Evolutionary conservation across 1,140 invertebrate species (phyloP).

Genomic region (Zophobas morio): DNA sequence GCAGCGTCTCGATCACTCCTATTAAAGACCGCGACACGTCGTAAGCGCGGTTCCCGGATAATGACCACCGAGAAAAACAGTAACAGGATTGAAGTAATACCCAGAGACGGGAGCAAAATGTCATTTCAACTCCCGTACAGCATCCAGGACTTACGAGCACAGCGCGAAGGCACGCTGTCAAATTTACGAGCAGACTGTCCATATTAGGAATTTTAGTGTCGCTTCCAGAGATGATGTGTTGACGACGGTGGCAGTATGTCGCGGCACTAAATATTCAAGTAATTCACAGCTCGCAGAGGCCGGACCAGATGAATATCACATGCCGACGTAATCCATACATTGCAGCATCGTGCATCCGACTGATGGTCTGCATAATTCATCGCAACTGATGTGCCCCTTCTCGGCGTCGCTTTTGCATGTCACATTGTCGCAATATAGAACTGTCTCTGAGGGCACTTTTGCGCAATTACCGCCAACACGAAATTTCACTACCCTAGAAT

Average conservation of each 20-base stretch:
- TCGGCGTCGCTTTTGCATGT: conserved; percentile 11
- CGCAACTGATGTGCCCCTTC: conserved; percentile 18
- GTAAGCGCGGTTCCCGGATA: no score
- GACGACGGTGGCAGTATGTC: conserved; percentile 30
- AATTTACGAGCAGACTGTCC: conserved; percentile 3
- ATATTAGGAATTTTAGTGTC: conserved; percentile 30
- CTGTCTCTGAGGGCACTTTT: background rate
- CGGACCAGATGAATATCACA: conserved; percentile 40
- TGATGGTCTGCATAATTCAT: conserved; percentile 45
- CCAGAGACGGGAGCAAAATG: no score
- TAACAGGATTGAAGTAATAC: no score
- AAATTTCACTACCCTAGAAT: background rate
- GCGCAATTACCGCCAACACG: conserved; percentile 16
- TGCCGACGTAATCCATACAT: conserved; percentile 24
- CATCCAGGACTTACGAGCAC: no score
- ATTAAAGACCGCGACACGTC: no score
- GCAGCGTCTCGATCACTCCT: no score
- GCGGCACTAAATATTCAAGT: conserved; percentile 32
- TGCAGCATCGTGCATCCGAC: conserved; percentile 36
- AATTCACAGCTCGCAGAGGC: conserved; percentile 25
- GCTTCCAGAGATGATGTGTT: conserved; percentile 12
- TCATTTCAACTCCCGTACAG: no score
- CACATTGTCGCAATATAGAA: conserved; percentile 15
- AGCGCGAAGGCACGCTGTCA: no score
- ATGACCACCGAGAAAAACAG: no score